Evolutionary conservation across 2,797 vertebrate genomes (phyloP).

Genomic region (Karalla daura): DNA sequence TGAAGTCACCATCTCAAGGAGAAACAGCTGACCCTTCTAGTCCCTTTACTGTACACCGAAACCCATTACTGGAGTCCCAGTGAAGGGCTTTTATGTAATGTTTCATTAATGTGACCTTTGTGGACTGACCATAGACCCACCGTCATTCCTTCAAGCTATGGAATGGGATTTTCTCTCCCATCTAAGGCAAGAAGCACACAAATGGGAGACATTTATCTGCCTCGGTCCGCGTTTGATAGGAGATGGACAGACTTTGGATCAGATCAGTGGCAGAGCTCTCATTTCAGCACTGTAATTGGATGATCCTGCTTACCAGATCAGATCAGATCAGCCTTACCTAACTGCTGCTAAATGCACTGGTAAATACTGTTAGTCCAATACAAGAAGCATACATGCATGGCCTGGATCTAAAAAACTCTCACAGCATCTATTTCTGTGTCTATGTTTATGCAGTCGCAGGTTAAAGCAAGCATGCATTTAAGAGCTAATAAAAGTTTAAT

Average conservation of each 20-base stretch:
- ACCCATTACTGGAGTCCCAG: conserved; percentile 16
- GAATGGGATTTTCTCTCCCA: not conserved
- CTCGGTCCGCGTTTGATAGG: not conserved
- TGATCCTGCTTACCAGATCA: not conserved
- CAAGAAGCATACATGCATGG: too few relatives aligned
- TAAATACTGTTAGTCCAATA: too few relatives aligned
- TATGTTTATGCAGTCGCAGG: too few relatives aligned
- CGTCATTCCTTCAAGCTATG: not conserved
- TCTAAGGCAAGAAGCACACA: not conserved
- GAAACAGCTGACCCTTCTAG: conserved; percentile 51
- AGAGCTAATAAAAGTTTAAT: too few relatives aligned
- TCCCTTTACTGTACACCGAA: conserved; percentile 40
- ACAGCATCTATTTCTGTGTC: too few relatives aligned
- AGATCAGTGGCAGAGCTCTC: not conserved
- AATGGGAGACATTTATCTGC: not conserved
- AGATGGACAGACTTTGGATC: not conserved
- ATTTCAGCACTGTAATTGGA: conserved; percentile 1
- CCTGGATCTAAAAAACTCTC: too few relatives aligned
- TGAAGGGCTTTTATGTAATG: not conserved
- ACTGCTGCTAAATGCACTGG: not conserved
- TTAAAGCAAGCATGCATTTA: too few relatives aligned
- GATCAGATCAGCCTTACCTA: too few relatives aligned
- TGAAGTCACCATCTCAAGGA: conserved; percentile 62
- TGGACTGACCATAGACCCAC: not conserved
- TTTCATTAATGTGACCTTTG: conserved; percentile 21